These are phyloP conservation scores for Drosophila anomalata DNA, from an alignment of 2,888 invertebrate species.

Conservation along the genomic window DNA sequence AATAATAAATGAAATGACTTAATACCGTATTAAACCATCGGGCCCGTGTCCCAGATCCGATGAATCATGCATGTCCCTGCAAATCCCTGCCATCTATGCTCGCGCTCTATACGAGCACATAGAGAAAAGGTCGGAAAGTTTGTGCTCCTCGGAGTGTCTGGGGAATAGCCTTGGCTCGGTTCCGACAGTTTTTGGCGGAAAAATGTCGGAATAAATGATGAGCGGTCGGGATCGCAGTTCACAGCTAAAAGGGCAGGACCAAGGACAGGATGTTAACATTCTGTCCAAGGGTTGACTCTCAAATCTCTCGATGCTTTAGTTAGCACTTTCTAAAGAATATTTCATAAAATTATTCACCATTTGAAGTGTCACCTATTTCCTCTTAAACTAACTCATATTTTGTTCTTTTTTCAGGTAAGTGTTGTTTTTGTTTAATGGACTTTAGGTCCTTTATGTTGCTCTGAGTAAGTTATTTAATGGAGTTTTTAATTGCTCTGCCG, in stretches of 20 bases:
- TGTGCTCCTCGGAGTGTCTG: constrained; percentile 19
- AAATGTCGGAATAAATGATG: constrained; percentile 31
- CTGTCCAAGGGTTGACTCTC: background rate
- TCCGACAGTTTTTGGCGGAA: constrained; percentile 24
- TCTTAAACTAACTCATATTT: constrained; percentile 1
- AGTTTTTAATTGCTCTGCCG: background rate
- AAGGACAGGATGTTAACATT: constrained; percentile 1
- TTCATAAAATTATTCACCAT: background rate
- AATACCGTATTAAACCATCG: constrained; percentile 70
- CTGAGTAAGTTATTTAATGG: constrained; percentile 18
- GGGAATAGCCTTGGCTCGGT: constrained; percentile 31
- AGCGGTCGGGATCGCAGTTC: constrained; percentile 17
- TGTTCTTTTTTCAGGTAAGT: constrained; percentile 55
- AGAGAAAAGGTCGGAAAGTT: constrained; percentile 36
- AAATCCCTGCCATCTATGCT: constrained; percentile 49
- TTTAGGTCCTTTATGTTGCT: background rate
- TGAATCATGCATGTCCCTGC: constrained; percentile 55
- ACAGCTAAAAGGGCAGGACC: background rate
- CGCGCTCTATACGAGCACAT: constrained; percentile 4
- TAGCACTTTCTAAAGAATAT: constrained; percentile 4
- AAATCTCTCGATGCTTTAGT: background rate
- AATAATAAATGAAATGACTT: constrained; percentile 74
- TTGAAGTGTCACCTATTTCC: background rate
- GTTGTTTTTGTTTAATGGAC: constrained; percentile 9
- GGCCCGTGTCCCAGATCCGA: constrained; percentile 32